Conservation (phyloP, 2,888 invertebrate species). For the Lysandra bellargus region DNA sequence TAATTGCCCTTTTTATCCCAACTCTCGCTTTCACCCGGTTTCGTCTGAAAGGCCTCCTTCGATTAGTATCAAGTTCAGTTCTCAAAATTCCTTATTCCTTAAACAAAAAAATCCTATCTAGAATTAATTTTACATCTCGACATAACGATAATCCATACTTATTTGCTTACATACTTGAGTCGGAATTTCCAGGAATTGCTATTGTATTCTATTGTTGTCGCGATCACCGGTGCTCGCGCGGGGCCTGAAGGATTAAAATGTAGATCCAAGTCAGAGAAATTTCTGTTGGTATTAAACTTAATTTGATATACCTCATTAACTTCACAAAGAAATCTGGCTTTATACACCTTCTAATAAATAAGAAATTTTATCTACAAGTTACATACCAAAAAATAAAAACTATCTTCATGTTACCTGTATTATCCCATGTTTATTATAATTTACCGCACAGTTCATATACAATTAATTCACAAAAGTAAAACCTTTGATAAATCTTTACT, state of each 20-base stretch:
- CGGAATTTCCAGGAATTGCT: too few relatives aligned
- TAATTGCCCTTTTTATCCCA: constrained; percentile 65
- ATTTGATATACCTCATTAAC: background rate
- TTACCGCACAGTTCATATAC: too few relatives aligned
- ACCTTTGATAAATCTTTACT: background rate
- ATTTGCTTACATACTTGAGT: too few relatives aligned
- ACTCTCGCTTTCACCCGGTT: constrained; percentile 60
- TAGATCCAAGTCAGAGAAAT: background rate
- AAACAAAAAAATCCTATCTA: background rate
- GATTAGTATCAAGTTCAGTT: constrained; percentile 17
- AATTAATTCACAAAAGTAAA: background rate
- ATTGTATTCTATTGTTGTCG: too few relatives aligned
- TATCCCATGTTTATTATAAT: too few relatives aligned
- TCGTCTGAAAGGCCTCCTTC: constrained; percentile 35
- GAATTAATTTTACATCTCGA: too few relatives aligned
- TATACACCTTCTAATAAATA: background rate
- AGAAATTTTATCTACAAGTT: background rate
- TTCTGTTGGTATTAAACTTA: background rate
- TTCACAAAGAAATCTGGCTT: background rate
- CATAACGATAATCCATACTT: too few relatives aligned
- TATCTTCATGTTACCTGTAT: too few relatives aligned
- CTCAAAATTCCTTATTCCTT: background rate
- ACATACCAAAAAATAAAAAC: background rate
- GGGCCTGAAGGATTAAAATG: too few relatives aligned
- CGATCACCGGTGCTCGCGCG: too few relatives aligned